phyloP scores from a whole-genome alignment of 2,113 vertebrate species.

The Pagrus major region DNA sequence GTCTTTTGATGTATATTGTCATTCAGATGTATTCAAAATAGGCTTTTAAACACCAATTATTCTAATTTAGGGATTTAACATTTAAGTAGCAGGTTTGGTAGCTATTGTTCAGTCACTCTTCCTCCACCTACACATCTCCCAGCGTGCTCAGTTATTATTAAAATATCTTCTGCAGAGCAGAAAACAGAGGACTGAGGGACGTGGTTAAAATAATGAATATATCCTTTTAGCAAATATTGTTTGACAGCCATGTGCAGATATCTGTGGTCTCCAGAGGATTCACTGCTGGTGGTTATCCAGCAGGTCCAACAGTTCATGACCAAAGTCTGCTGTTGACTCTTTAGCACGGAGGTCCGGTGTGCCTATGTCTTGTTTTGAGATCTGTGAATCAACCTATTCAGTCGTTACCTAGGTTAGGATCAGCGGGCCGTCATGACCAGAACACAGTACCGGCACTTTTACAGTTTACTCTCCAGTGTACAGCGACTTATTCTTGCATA shows the following conservation, averaged over 20 bases:
- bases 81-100: not conserved
- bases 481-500: too few relatives aligned
- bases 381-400: too few relatives aligned
- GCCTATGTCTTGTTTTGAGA: too few relatives aligned
- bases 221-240: not conserved
- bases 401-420: too few relatives aligned
- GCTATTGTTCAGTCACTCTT: not conserved
- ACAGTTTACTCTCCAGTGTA: too few relatives aligned
- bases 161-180: not conserved
- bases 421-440: too few relatives aligned
- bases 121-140: not conserved
- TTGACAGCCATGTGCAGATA: not conserved
- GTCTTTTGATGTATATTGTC: not conserved
- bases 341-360: too few relatives aligned
- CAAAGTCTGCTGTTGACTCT: not conserved
- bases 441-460: too few relatives aligned
- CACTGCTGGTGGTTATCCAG: not conserved
- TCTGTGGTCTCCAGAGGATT: not conserved
- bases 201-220: not conserved
- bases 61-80: not conserved
- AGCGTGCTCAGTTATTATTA: too few relatives aligned
- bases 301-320: not conserved
- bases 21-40: not conserved
- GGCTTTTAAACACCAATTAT: not conserved
- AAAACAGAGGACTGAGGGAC: not conserved